Conservation (phyloP, 1,140 invertebrate species). For the Brachionus sp. region DNA sequence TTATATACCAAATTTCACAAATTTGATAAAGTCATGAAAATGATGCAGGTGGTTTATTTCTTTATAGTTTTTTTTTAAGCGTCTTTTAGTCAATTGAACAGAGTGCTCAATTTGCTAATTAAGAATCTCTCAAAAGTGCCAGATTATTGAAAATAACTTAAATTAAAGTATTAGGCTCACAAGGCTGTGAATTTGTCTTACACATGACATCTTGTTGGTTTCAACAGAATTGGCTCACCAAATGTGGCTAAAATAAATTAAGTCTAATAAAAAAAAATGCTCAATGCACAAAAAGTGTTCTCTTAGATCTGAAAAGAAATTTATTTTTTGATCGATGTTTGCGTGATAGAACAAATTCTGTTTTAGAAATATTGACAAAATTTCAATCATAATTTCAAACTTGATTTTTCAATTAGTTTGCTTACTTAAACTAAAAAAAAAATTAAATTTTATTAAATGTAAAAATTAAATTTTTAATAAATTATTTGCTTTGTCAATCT, state of each 20-base stretch:
- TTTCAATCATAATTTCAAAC: not conserved
- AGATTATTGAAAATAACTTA: not conserved
- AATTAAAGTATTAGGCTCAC: not conserved
- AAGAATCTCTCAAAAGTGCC: not conserved
- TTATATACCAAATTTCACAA: too few species aligned
- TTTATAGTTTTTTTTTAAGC: not conserved
- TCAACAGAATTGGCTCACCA: too few species aligned
- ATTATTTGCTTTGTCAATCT: not conserved
- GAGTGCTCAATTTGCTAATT: not conserved
- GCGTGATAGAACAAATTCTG: not conserved
- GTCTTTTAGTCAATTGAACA: not conserved
- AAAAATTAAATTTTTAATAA: not conserved
- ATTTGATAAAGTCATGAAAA: too few species aligned
- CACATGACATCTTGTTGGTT: too few species aligned
- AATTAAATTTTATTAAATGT: not conserved
- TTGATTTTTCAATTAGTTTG: not conserved
- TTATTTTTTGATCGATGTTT: not conserved
- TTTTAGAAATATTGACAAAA: not conserved
- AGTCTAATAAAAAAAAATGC: not conserved
- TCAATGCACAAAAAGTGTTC: not conserved
- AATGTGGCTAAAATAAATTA: too few species aligned
- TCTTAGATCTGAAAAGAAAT: not conserved
- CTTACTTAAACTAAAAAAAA: not conserved
- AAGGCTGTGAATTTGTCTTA: too few species aligned
- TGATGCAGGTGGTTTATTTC: not conserved